Evolutionary conservation across 2,113 vertebrate species (phyloP).

Genomic region (Zapus hudsonius): DNA sequence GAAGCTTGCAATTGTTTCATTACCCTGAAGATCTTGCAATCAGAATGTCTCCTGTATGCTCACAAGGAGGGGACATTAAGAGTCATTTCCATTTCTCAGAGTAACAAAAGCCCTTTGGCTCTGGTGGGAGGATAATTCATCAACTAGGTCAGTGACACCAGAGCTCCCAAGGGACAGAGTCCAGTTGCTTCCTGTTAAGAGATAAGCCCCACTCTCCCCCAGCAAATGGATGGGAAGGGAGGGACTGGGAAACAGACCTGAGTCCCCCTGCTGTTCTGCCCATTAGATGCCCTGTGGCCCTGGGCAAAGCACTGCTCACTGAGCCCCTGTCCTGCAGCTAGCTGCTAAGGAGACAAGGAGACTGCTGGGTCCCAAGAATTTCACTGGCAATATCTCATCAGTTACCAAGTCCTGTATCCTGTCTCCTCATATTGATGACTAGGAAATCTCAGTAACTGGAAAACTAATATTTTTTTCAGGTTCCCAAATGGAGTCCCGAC

Average conservation of each 20-base stretch:
- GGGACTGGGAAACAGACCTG: background rate
- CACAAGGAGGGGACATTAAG: background rate
- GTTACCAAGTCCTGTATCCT: background rate
- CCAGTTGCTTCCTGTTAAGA: constrained; percentile 33
- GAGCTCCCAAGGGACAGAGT: constrained; percentile 31
- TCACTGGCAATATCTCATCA: constrained; percentile 5
- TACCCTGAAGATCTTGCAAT: constrained; percentile 26
- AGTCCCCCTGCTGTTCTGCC: constrained; percentile 20
- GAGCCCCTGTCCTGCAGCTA: background rate
- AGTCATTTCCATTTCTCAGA: constrained; percentile 55
- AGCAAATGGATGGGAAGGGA: constrained; percentile 2
- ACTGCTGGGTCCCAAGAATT: background rate
- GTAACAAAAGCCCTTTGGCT: constrained; percentile 52
- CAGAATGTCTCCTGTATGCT: constrained; percentile 8
- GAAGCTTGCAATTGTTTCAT: constrained; percentile 44
- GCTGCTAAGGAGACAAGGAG: background rate
- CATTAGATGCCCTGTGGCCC: background rate
- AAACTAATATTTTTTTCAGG: background rate
- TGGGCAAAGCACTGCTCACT: constrained; percentile 7
- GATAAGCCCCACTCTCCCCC: constrained; percentile 47
- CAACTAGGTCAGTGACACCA: constrained; percentile 60
- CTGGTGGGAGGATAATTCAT: constrained; percentile 1
- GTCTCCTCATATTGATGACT: constrained; percentile 2
- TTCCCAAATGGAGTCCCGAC: background rate
- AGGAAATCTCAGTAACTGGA: background rate